Conservation (phyloP, 1,140 invertebrate genomes). For the Sesamia nonagrioides region DNA sequence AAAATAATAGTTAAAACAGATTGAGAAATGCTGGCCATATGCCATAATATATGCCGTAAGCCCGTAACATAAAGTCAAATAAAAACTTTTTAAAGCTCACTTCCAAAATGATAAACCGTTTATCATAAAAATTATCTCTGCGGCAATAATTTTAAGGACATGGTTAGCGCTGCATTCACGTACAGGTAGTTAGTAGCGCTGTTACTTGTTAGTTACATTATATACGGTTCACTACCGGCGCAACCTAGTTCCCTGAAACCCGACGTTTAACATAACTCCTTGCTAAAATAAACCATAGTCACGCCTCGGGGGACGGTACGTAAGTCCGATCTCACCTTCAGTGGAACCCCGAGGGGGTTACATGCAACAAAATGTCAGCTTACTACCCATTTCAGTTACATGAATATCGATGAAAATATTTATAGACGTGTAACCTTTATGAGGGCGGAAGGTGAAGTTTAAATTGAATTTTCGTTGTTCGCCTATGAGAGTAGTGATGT, state of each 20-base stretch:
- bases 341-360: conserved; percentile 1
- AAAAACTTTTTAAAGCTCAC: conserved; percentile 11
- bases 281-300: conserved; percentile 45
- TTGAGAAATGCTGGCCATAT: too few relatives aligned
- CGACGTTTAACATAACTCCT: conserved; percentile 43
- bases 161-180: conserved; percentile 16
- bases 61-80: not conserved
- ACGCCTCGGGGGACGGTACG: conserved; percentile 28
- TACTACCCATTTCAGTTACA: conserved; percentile 25
- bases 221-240: conserved; percentile 26
- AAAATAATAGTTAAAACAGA: too few relatives aligned
- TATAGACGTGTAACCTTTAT: conserved; percentile 24
- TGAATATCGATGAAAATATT: conserved; percentile 43
- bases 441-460: conserved; percentile 1
- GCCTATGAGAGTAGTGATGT: not conserved
- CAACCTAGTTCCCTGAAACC: conserved; percentile 41
- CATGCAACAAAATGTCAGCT: conserved; percentile 44
- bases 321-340: conserved; percentile 40
- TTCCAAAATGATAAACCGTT: not conserved
- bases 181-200: conserved; percentile 19
- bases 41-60: too few relatives aligned
- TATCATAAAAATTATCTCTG: conserved; percentile 20
- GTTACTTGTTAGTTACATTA: conserved; percentile 17
- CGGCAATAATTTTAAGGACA: conserved; percentile 14
- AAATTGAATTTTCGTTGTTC: conserved; percentile 9